Evolutionary conservation across 2,113 vertebrate genomes (phyloP).

Genomic region (Canis aureus): DNA sequence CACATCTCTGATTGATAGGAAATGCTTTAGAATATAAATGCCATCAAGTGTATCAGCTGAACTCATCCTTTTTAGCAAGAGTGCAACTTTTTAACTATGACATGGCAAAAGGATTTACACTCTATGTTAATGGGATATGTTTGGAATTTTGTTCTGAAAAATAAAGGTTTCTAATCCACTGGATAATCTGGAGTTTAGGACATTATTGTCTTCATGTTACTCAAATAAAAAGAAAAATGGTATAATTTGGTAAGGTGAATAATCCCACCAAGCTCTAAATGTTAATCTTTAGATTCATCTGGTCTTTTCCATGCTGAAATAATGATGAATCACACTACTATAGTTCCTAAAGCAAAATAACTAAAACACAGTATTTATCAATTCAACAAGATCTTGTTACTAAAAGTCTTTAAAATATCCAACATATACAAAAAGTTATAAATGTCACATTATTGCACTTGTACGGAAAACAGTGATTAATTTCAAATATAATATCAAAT

Average conservation of each 20-base stretch:
- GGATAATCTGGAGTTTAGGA: background rate
- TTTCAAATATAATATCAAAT: constrained; percentile 60
- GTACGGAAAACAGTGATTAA: constrained; percentile 48
- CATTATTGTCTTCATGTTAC: constrained; percentile 57
- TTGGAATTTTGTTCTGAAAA: constrained; percentile 61
- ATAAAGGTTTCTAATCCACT: constrained; percentile 48
- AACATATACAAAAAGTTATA: constrained; percentile 46
- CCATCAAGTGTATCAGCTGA: constrained; percentile 57
- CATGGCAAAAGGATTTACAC: constrained; percentile 63
- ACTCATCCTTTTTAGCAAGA: constrained; percentile 44
- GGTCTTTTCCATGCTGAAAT: constrained; percentile 37
- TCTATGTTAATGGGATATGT: background rate
- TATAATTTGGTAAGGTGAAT: constrained; percentile 58
- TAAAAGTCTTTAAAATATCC: constrained; percentile 53
- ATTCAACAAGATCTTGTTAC: constrained; percentile 39
- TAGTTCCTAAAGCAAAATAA: constrained; percentile 46
- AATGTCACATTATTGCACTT: constrained; percentile 58
- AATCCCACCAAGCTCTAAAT: constrained; percentile 32
- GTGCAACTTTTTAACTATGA: constrained; percentile 60
- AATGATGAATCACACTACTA: constrained; percentile 35
- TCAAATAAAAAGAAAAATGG: constrained; percentile 30
- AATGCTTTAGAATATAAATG: constrained; percentile 40
- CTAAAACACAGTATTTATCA: constrained; percentile 34
- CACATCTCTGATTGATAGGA: constrained; percentile 34
- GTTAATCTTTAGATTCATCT: constrained; percentile 12